phyloP scores from a whole-genome alignment of 2,113 vertebrate species.

The Genyomyrus donnyi region DNA sequence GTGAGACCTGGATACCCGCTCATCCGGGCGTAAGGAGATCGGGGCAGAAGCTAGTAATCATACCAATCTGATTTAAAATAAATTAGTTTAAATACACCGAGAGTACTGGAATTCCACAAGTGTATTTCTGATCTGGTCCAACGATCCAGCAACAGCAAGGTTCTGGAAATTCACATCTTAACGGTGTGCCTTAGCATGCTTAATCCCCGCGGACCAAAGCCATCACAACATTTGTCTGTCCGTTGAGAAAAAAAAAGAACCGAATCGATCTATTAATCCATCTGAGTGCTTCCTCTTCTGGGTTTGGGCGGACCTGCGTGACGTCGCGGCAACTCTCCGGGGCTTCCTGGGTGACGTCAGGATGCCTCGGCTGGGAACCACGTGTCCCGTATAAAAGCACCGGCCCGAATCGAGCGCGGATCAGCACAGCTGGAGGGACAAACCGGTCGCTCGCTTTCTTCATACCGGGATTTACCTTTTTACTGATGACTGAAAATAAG shows the following conservation, averaged over 20 bases:
- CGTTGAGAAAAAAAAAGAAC: neutral
- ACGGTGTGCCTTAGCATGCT: neutral
- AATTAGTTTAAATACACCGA: neutral
- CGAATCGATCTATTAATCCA: neutral
- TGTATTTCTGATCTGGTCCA: neutral
- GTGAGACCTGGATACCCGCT: neutral
- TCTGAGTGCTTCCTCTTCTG: neutral
- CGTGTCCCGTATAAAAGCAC: conserved; percentile 37
- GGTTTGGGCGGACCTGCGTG: neutral
- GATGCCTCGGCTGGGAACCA: conserved; percentile 18
- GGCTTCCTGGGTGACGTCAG: conserved; percentile 31
- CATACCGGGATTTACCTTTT: neutral
- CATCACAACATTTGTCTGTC: neutral
- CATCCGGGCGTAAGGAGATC: neutral
- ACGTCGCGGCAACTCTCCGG: conserved; percentile 11
- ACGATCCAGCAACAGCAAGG: neutral
- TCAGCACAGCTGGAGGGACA: neutral
- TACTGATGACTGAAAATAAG: conserved; percentile 46
- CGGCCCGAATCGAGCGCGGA: neutral
- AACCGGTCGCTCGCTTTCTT: neutral
- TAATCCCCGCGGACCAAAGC: neutral
- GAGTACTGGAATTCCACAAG: neutral
- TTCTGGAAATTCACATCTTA: neutral
- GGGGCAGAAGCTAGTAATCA: neutral
- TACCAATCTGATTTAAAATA: neutral